These are phyloP conservation scores for Callimorpha dominula DNA, from an alignment of 2,888 invertebrate species.

Conservation along the genomic window DNA sequence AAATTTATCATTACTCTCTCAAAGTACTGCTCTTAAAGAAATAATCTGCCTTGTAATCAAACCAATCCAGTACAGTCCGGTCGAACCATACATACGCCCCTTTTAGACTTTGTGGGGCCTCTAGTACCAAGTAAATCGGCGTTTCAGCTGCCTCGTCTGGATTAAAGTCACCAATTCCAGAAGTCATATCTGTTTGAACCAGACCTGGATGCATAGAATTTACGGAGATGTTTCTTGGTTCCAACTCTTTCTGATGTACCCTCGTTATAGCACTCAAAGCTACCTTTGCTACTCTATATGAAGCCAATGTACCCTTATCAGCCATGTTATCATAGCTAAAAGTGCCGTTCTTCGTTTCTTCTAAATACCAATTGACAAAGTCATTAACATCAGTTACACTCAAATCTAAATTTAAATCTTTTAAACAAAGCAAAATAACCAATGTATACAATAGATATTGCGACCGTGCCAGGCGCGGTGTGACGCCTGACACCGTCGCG, in stretches of 20 bases:
- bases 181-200: slow-evolving; percentile 92
- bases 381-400: slow-evolving; percentile 68
- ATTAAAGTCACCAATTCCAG: slow-evolving; percentile 85
- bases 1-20: neutral
- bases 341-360: slow-evolving; percentile 65
- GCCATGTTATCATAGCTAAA: slow-evolving; percentile 65
- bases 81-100: slow-evolving; percentile 90
- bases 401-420: too few species aligned
- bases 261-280: slow-evolving; percentile 89
- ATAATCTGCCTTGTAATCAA: slow-evolving; percentile 65
- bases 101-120: slow-evolving; percentile 82
- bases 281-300: slow-evolving; percentile 91
- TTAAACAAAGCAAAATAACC: too few species aligned
- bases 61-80: slow-evolving; percentile 86
- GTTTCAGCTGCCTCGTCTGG: slow-evolving; percentile 86
- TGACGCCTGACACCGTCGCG: too few species aligned
- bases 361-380: slow-evolving; percentile 89
- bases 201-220: slow-evolving; percentile 91
- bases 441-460: too few species aligned
- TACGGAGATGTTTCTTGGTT: slow-evolving; percentile 84
- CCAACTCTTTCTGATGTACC: slow-evolving; percentile 88
- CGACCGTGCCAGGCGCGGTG: too few species aligned
- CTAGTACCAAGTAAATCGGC: too few species aligned
- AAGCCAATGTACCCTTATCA: slow-evolving; percentile 85
- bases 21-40: slow-evolving; percentile 63